Conservation (phyloP, 2,113 vertebrate species). For the Mormyrus lacerda region DNA sequence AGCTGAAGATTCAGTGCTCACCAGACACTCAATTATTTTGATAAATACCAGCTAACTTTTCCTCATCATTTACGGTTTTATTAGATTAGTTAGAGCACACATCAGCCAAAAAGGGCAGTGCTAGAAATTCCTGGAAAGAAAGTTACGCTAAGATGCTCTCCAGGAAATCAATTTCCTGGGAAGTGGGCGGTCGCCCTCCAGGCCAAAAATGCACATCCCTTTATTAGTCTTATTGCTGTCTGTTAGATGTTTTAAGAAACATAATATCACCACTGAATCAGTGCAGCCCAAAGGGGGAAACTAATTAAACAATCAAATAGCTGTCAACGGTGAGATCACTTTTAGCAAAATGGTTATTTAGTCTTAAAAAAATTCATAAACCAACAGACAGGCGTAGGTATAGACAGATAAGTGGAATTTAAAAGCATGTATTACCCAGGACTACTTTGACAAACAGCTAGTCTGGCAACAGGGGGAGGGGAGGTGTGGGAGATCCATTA, state of each 20-base stretch:
- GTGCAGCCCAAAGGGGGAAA: neutral
- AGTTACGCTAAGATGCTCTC: neutral
- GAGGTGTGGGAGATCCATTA: neutral
- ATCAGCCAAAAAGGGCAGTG: neutral
- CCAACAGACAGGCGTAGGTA: neutral
- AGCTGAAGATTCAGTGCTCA: neutral
- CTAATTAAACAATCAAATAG: neutral
- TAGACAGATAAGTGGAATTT: neutral
- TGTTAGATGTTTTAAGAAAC: neutral
- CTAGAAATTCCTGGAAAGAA: neutral
- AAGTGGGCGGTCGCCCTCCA: neutral
- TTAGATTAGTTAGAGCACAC: neutral
- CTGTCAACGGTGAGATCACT: neutral
- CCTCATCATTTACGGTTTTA: neutral
- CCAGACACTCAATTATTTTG: neutral
- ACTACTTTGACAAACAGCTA: neutral
- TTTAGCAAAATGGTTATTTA: neutral
- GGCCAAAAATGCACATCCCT: neutral
- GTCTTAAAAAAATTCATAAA: neutral
- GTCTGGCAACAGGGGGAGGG: neutral
- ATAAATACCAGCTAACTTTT: neutral
- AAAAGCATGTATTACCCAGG: neutral
- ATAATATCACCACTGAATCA: neutral
- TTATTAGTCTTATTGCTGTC: slow-evolving; percentile 6
- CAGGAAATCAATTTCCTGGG: neutral